Evolutionary conservation across 2,113 vertebrate species (phyloP).

Genomic region (Pedionomus torquatus): DNA sequence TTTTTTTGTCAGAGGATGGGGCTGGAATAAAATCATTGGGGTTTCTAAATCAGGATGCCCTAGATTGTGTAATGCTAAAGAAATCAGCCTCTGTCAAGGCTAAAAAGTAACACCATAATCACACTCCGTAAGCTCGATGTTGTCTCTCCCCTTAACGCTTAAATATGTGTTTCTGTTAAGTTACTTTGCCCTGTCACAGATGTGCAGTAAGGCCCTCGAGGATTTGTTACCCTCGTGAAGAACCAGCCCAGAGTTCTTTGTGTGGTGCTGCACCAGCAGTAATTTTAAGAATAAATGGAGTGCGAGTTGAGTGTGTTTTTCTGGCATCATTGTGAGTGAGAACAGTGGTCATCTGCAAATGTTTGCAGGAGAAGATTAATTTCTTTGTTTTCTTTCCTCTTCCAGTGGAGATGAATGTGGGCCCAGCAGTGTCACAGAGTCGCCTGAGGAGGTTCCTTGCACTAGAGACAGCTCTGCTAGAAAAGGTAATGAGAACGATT

Average conservation of each 20-base stretch:
- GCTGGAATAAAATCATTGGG: background rate
- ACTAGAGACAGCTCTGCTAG: fast-evolving
- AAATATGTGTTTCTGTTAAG: fast-evolving
- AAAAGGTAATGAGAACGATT: background rate
- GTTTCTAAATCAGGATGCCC: background rate
- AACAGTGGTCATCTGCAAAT: background rate
- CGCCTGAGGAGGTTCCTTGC: background rate
- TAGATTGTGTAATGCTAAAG: background rate
- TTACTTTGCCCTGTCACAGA: background rate
- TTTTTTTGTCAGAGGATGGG: background rate
- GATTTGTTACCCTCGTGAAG: background rate
- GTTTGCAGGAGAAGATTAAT: background rate
- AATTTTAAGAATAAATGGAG: background rate
- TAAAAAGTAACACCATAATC: background rate
- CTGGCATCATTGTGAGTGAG: background rate
- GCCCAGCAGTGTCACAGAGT: background rate
- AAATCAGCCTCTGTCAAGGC: background rate
- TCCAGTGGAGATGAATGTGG: background rate
- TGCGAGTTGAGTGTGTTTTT: background rate
- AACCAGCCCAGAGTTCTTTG: background rate
- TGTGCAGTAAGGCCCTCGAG: background rate
- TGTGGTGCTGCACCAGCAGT: background rate
- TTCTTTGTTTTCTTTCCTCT: background rate
- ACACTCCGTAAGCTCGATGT: fast-evolving
- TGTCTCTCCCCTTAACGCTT: background rate